Evolutionary conservation across 2,888 invertebrate genomes (phyloP).

Genomic region (Rutpela maculata): DNA sequence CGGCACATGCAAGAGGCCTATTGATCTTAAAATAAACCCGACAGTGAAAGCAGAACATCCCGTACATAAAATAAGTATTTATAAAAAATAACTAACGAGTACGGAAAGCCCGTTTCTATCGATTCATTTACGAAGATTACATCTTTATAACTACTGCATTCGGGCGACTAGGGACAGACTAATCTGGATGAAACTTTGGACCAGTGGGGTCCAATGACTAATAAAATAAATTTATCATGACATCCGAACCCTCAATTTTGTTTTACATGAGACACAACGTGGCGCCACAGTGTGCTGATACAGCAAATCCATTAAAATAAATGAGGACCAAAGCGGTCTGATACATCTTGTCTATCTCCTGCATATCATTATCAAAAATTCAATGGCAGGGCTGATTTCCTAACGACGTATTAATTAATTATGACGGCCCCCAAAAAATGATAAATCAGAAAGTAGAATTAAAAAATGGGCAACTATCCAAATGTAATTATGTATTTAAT

Average conservation of each 20-base stretch:
- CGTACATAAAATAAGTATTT: too few relatives aligned
- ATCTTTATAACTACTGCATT: neutral
- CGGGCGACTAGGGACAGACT: neutral
- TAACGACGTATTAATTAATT: too few relatives aligned
- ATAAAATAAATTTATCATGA: constrained; percentile 21
- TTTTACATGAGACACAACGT: constrained; percentile 10
- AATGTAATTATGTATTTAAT: too few relatives aligned
- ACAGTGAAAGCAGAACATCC: too few relatives aligned
- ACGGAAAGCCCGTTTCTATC: neutral
- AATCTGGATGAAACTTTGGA: constrained; percentile 18
- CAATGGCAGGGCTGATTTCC: neutral
- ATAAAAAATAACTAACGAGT: neutral
- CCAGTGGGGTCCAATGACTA: constrained; percentile 19
- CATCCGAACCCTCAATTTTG: constrained; percentile 18
- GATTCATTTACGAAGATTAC: constrained; percentile 3
- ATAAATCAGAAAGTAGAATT: too few relatives aligned
- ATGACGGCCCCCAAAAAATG: too few relatives aligned
- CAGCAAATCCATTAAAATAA: constrained; percentile 4
- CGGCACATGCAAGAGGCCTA: too few relatives aligned
- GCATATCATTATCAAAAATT: neutral
- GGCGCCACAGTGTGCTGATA: constrained; percentile 19
- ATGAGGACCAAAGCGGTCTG: neutral
- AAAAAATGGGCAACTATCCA: too few relatives aligned
- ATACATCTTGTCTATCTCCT: neutral
- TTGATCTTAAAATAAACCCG: too few relatives aligned